Percentiles rank a stretch among this genome's conserved stretches.
Conservation (phyloP, 2,113 vertebrate genomes). For the Dunckerocampus dactyliophorus region DNA sequence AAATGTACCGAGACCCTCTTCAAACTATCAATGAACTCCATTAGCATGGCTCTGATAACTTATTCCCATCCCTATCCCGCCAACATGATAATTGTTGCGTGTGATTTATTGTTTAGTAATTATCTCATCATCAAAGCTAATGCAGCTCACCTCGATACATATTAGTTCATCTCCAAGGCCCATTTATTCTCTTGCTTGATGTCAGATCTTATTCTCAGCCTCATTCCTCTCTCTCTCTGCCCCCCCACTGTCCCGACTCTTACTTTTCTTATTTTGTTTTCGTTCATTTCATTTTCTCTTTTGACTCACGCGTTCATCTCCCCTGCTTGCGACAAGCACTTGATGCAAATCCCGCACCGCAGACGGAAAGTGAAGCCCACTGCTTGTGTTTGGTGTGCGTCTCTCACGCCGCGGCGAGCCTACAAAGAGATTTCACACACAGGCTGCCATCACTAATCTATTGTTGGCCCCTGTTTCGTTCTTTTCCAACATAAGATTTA, state of each 20-base stretch:
- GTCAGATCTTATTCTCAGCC: slow-evolving; percentile 42
- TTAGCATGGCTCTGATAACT: slow-evolving; percentile 14
- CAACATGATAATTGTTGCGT: slow-evolving; percentile 34
- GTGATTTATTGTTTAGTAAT: slow-evolving; percentile 58
- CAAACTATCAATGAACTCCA: slow-evolving; percentile 2
- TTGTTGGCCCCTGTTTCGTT: slow-evolving; percentile 33
- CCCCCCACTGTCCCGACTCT: neutral
- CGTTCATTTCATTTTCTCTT: slow-evolving; percentile 15
- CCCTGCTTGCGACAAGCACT: slow-evolving; percentile 49
- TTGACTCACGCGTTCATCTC: slow-evolving; percentile 32
- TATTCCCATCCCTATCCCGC: slow-evolving; percentile 33
- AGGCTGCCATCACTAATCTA: slow-evolving; percentile 59
- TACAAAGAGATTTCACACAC: slow-evolving; percentile 60
- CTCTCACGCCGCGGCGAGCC: slow-evolving; percentile 28
- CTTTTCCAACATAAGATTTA: slow-evolving; percentile 37
- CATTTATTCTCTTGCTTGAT: slow-evolving; percentile 53
- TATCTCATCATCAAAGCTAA: slow-evolving; percentile 55
- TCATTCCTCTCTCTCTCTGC: slow-evolving; percentile 22
- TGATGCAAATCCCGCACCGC: slow-evolving; percentile 64
- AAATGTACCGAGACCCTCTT: slow-evolving; percentile 8
- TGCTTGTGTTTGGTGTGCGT: slow-evolving; percentile 22
- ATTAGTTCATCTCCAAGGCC: slow-evolving; percentile 55
- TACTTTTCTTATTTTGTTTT: neutral
- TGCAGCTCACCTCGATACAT: slow-evolving; percentile 58
- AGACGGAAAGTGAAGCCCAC: slow-evolving; percentile 70